A percentile compares a stretch with the other conserved stretches of the same genome.
These are phyloP conservation scores for Diploptera punctata DNA, from an alignment of 2,888 invertebrate species.

Conservation along the genomic window DNA sequence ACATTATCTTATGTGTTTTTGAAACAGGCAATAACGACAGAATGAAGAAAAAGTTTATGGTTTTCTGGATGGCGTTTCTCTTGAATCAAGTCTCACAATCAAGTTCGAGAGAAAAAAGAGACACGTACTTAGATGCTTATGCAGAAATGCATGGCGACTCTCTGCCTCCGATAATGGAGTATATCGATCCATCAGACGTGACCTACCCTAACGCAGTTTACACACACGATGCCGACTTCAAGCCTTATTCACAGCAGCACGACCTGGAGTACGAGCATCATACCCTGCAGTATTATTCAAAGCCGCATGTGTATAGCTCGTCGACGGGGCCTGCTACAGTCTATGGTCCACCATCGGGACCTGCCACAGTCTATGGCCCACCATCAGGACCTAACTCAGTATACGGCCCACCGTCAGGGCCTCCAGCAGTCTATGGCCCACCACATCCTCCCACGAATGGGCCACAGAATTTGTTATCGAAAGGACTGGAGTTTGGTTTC, in stretches of 20 bases:
- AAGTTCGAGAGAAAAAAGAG: conserved; percentile 47
- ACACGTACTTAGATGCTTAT: conserved; percentile 71
- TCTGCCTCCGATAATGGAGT: background rate
- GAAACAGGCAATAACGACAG: background rate
- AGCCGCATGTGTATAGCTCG: background rate
- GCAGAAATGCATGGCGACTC: conserved; percentile 59
- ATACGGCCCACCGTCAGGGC: conserved; percentile 57
- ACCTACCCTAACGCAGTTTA: too few species aligned
- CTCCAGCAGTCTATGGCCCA: conserved; percentile 46
- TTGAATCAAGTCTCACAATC: background rate
- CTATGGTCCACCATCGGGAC: background rate
- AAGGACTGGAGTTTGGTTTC: conserved; percentile 19
- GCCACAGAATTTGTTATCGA: too few species aligned
- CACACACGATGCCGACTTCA: too few species aligned
- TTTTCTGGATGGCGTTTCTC: background rate
- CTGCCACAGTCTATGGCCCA: conserved; percentile 49
- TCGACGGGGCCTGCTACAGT: background rate
- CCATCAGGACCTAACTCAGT: conserved; percentile 48
- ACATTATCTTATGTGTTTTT: background rate
- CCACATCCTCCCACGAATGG: conserved; percentile 52
- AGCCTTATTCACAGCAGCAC: too few species aligned
- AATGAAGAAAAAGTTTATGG: background rate
- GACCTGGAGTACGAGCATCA: conserved; percentile 5
- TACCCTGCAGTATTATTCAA: too few species aligned
- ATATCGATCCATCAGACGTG: too few species aligned